These are phyloP conservation scores for Tetanocera ferruginea DNA, from an alignment of 2,888 invertebrate species.

Conservation along the genomic window DNA sequence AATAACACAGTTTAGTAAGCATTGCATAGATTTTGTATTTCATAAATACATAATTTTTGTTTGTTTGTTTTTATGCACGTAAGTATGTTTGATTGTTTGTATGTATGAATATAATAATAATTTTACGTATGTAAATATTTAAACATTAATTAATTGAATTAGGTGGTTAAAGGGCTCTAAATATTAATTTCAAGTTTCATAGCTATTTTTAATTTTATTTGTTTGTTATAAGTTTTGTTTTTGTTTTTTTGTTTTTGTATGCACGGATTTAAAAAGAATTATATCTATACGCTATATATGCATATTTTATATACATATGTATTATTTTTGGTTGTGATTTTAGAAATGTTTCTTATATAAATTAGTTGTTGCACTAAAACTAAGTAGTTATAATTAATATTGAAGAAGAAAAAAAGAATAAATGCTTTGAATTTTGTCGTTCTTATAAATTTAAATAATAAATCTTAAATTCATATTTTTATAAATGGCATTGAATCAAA, in stretches of 20 bases:
- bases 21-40: constrained; percentile 44
- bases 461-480: too few species aligned
- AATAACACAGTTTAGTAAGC: constrained; percentile 33
- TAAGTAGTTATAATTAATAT: too few species aligned
- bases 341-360: too few species aligned
- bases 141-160: constrained; percentile 24
- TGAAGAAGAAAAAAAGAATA: too few species aligned
- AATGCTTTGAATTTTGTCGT: too few species aligned
- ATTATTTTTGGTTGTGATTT: constrained; percentile 15
- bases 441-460: too few species aligned
- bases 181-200: constrained; percentile 11
- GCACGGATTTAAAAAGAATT: not conserved
- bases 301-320: constrained; percentile 2
- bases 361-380: too few species aligned
- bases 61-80: constrained; percentile 40
- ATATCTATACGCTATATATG: not conserved
- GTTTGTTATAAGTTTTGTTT: not conserved
- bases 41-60: constrained; percentile 44
- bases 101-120: constrained; percentile 53
- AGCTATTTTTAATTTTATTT: not conserved
- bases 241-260: too few species aligned
- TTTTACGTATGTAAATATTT: constrained; percentile 51
- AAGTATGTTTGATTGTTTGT: constrained; percentile 50
- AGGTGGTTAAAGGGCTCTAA: constrained; percentile 21
- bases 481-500: too few species aligned